Conservation (phyloP, 2,113 vertebrate species). For the Nesospiza acunhae region DNA sequence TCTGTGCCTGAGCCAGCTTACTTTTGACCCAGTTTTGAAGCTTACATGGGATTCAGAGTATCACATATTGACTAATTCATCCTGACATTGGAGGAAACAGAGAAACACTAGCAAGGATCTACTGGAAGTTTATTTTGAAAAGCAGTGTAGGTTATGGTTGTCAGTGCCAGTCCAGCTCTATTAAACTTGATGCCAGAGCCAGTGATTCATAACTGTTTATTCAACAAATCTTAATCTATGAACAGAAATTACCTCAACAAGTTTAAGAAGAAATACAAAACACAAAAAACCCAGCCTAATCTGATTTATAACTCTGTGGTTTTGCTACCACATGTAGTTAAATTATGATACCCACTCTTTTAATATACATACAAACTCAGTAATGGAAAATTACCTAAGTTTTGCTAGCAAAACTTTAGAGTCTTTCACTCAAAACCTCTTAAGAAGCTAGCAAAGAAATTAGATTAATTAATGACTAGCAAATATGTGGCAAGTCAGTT, state of each 20-base stretch:
- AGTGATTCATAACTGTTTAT: background rate
- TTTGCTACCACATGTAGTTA: background rate
- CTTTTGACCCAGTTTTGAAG: background rate
- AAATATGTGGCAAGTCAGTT: background rate
- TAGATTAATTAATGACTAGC: background rate
- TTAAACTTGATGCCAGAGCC: background rate
- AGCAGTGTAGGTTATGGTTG: background rate
- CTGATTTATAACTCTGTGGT: background rate
- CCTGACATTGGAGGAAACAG: background rate
- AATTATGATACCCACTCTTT: background rate
- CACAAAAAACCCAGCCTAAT: background rate
- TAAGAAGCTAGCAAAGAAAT: background rate
- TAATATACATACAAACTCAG: background rate
- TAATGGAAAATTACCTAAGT: background rate
- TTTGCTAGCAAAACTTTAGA: background rate
- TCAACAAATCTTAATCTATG: background rate
- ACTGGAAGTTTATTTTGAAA: conserved; percentile 36
- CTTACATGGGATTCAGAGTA: background rate
- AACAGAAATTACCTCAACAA: background rate
- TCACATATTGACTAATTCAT: background rate
- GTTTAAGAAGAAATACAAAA: background rate
- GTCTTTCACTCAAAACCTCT: background rate
- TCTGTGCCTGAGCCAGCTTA: background rate
- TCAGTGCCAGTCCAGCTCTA: background rate
- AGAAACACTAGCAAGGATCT: background rate